Conservation (phyloP, 2,888 invertebrate species). For the Acanthosepion pharaonis region DNA sequence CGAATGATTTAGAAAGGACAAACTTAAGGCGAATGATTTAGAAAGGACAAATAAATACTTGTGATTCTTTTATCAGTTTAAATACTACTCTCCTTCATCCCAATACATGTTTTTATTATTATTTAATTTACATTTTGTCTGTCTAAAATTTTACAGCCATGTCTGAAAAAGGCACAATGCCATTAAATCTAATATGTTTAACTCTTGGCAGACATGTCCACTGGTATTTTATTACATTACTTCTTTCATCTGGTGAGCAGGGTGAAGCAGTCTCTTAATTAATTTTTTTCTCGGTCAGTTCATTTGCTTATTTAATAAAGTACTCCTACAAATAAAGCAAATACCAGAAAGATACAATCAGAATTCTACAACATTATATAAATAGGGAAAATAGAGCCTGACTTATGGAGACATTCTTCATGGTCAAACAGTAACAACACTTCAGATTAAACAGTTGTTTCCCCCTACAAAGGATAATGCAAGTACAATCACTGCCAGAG, state of each 20-base stretch:
- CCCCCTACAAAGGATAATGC: too few relatives aligned
- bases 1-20: too few relatives aligned
- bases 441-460: too few relatives aligned
- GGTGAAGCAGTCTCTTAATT: not conserved
- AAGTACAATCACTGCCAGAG: too few relatives aligned
- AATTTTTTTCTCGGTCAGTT: not conserved
- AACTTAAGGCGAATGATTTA: not conserved
- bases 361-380: too few relatives aligned
- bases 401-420: too few relatives aligned
- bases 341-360: too few relatives aligned
- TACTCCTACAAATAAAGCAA: too few relatives aligned
- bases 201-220: not conserved
- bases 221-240: not conserved
- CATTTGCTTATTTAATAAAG: not conserved
- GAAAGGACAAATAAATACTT: not conserved
- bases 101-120: not conserved
- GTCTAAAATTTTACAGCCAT: not conserved
- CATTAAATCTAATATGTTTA: conserved; percentile 4
- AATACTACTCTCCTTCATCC: not conserved
- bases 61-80: not conserved
- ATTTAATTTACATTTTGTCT: not conserved
- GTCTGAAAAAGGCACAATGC: not conserved
- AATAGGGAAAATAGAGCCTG: too few relatives aligned
- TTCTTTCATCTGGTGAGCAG: not conserved
- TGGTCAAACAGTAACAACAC: too few relatives aligned